Conservation (phyloP, 2,888 invertebrate genomes). For the Nemoura dubitans region DNA sequence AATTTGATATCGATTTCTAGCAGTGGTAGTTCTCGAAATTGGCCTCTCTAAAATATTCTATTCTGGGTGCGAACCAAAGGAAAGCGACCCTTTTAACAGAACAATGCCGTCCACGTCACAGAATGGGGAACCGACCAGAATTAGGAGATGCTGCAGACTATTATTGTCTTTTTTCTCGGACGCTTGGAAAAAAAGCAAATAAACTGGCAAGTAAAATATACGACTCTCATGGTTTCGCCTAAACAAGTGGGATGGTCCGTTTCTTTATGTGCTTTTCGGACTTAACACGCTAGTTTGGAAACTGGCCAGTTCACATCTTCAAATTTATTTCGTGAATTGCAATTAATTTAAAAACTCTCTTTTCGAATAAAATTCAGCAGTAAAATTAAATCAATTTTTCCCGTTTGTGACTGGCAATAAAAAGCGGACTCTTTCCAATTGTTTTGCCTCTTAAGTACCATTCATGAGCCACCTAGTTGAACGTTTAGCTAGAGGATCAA, state of each 20-base stretch:
- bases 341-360: neutral
- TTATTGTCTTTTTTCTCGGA: neutral
- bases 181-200: neutral
- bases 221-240: neutral
- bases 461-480: neutral
- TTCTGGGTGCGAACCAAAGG: neutral
- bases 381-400: neutral
- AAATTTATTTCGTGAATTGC: neutral
- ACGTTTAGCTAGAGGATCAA: neutral
- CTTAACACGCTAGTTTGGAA: neutral
- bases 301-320: neutral
- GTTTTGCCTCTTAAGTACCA: neutral
- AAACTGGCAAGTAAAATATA: neutral
- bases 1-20: too few species aligned
- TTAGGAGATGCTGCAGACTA: neutral
- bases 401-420: neutral
- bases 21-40: neutral
- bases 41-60: neutral
- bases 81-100: neutral
- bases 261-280: conserved; percentile 7
- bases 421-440: neutral
- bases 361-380: neutral
- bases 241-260: neutral
- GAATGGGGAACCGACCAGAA: neutral
- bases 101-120: neutral